Conservation (phyloP, 2,888 invertebrate genomes). For the Nezara viridula region DNA sequence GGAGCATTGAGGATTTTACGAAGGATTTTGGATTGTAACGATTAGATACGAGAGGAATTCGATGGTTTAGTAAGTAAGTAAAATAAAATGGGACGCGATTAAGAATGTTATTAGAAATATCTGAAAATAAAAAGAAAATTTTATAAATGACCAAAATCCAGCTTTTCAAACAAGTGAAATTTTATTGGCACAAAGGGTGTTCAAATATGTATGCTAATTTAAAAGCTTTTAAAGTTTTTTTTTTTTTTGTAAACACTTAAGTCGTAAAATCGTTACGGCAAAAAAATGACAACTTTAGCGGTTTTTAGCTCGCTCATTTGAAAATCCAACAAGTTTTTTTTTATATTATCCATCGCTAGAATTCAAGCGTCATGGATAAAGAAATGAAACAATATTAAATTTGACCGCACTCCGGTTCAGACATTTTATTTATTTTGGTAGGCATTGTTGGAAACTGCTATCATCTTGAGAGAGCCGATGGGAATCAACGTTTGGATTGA, state of each 20-base stretch:
- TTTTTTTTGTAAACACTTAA: neutral
- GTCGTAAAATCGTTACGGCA: neutral
- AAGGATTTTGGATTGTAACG: too few relatives aligned
- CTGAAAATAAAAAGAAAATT: too few relatives aligned
- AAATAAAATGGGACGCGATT: too few relatives aligned
- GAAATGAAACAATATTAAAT: neutral
- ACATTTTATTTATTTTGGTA: neutral
- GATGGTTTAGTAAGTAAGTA: too few relatives aligned
- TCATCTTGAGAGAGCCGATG: neutral
- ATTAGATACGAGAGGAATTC: too few relatives aligned
- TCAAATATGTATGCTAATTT: neutral
- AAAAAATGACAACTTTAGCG: neutral
- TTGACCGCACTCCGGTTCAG: neutral
- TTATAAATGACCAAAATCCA: neutral
- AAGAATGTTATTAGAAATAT: too few relatives aligned
- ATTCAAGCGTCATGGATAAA: neutral
- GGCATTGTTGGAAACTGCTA: neutral
- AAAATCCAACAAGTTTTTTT: neutral
- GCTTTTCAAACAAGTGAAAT: neutral
- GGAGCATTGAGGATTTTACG: too few relatives aligned
- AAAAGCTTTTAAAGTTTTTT: neutral
- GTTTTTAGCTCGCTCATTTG: neutral
- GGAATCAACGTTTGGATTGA: neutral
- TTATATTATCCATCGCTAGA: neutral
- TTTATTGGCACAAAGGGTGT: neutral